Conservation (phyloP, 2,888 invertebrate species). For the Aethes cnicana region DNA sequence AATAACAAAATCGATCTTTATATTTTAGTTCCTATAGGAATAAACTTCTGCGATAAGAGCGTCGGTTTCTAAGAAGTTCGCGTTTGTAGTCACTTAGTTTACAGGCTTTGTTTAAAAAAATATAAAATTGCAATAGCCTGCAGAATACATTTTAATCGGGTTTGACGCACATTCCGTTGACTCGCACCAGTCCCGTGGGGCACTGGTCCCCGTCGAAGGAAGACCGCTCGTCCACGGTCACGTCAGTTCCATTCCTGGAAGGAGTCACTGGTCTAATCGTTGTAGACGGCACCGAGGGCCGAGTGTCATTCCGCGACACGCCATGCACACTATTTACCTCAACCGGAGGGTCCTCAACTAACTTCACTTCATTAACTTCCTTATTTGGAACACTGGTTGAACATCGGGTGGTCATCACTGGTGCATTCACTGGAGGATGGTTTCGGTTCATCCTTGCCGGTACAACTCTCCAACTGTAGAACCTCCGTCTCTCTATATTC, state of each 20-base stretch:
- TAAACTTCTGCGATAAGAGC: too few relatives aligned
- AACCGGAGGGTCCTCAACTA: conserved; percentile 3
- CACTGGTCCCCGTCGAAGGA: conserved; percentile 58
- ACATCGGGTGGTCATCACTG: not conserved
- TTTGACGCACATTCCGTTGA: conserved; percentile 55
- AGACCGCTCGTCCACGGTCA: conserved; percentile 50
- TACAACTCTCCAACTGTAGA: conserved; percentile 37
- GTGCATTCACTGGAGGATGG: conserved; percentile 5
- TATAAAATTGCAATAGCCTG: too few relatives aligned
- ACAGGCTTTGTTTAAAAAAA: too few relatives aligned
- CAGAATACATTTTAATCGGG: conserved; percentile 37
- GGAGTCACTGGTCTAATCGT: conserved; percentile 1
- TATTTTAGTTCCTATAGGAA: too few relatives aligned
- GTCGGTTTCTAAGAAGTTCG: too few relatives aligned
- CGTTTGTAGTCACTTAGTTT: too few relatives aligned
- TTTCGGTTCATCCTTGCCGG: conserved; percentile 31
- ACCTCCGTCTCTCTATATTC: conserved; percentile 37
- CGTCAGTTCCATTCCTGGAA: conserved; percentile 34
- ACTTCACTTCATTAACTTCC: conserved; percentile 10
- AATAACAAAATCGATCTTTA: too few relatives aligned
- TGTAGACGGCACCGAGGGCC: not conserved
- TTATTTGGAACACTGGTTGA: conserved; percentile 4
- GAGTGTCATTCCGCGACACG: not conserved
- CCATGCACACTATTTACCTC: conserved; percentile 9
- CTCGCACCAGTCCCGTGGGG: conserved; percentile 49